Conservation (phyloP, 1,140 invertebrate genomes). For the Cherax destructor region DNA sequence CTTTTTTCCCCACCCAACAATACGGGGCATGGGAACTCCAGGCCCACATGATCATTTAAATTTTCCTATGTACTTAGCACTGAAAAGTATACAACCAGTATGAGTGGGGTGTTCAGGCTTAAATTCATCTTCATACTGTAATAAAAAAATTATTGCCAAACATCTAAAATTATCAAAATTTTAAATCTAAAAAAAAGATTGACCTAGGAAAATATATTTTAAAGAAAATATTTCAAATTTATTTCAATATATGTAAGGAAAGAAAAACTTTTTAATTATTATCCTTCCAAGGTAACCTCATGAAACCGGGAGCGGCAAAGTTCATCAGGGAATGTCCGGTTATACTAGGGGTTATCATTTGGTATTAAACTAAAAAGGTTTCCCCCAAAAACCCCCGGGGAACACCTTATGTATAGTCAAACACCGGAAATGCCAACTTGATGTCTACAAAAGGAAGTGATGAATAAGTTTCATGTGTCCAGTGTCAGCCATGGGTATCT, state of each 20-base stretch:
- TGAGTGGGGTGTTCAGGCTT: neutral
- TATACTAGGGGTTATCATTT: conserved; percentile 12
- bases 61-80: neutral
- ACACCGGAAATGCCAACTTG: neutral
- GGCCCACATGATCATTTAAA: conserved; percentile 33
- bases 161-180: conserved; percentile 21
- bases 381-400: conserved; percentile 1
- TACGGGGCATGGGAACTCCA: conserved; percentile 43
- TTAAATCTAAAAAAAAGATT: conserved; percentile 11
- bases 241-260: conserved; percentile 23
- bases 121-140: conserved; percentile 23
- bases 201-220: conserved; percentile 14
- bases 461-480: neutral
- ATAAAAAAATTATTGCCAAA: conserved; percentile 22
- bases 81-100: neutral
- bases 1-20: conserved; percentile 54
- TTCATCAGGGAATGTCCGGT: conserved; percentile 61
- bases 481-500: neutral
- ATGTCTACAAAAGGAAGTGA: neutral
- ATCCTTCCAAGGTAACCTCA: conserved; percentile 7
- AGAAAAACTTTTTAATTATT: conserved; percentile 38
- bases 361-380: conserved; percentile 9
- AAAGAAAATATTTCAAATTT: neutral
- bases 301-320: conserved; percentile 46
- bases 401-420: neutral